Conservation (phyloP, 2,888 invertebrate species). For the Dasysyrphus albostriatus region DNA sequence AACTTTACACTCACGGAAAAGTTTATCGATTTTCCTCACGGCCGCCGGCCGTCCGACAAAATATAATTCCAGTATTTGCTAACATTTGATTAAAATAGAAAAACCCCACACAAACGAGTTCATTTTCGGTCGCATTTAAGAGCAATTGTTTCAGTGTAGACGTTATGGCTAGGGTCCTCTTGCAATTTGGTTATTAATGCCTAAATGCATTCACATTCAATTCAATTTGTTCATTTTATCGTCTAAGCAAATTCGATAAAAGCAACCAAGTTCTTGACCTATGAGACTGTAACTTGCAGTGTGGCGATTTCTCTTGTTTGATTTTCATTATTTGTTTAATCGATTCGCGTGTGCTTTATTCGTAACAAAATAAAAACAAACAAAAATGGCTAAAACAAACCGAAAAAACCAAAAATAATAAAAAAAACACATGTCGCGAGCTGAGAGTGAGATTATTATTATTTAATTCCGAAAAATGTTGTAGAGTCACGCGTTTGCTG, state of each 20-base stretch:
- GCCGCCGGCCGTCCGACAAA: slow-evolving; percentile 24
- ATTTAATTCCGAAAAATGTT: slow-evolving; percentile 72
- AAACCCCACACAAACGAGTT: neutral
- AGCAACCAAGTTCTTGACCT: slow-evolving; percentile 64
- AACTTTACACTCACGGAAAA: slow-evolving; percentile 59
- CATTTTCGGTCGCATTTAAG: neutral
- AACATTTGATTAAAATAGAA: slow-evolving; percentile 12
- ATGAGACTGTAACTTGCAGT: slow-evolving; percentile 42
- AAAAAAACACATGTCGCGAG: slow-evolving; percentile 19
- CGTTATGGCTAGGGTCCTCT: neutral
- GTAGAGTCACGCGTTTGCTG: slow-evolving; percentile 63
- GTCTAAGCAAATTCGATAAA: slow-evolving; percentile 5
- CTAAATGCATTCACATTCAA: neutral
- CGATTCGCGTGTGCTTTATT: slow-evolving; percentile 57
- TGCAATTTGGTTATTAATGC: neutral
- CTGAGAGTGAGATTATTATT: slow-evolving; percentile 50
- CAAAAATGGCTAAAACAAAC: neutral
- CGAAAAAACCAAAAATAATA: neutral
- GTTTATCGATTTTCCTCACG: slow-evolving; percentile 56
- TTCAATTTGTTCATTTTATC: neutral
- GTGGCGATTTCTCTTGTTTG: slow-evolving; percentile 30
- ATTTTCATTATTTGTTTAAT: slow-evolving; percentile 30
- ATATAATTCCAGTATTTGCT: slow-evolving; percentile 5
- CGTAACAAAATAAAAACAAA: neutral
- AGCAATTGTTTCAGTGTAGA: neutral